phyloP scores from a whole-genome alignment of 2,113 vertebrate species.

The Glaucomys volans region DNA sequence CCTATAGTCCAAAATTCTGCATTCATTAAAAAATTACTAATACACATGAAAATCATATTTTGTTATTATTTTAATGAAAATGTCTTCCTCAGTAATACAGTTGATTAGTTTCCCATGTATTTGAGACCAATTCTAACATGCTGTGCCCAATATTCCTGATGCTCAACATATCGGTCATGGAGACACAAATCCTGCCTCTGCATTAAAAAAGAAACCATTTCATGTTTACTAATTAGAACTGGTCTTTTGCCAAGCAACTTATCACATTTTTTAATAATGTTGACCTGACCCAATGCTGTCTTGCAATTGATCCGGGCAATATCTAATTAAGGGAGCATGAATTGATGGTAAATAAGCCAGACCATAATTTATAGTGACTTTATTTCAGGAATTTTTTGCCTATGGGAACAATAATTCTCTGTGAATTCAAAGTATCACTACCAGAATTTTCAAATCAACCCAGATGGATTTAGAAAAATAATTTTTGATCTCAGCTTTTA shows the following conservation, averaged over 20 bases:
- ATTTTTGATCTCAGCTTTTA: slow-evolving; percentile 36
- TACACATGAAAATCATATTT: not conserved
- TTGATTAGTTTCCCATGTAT: not conserved
- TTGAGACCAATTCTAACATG: not conserved
- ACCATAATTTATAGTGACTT: slow-evolving; percentile 62
- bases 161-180: not conserved
- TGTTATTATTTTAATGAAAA: slow-evolving; percentile 29
- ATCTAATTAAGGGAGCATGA: slow-evolving; percentile 41
- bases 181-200: not conserved
- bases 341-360: slow-evolving; percentile 31
- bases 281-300: not conserved
- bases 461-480: slow-evolving; percentile 27
- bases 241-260: not conserved
- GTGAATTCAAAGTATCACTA: slow-evolving; percentile 13
- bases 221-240: slow-evolving; percentile 36
- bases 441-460: slow-evolving; percentile 47
- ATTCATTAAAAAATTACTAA: not conserved
- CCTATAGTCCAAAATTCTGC: not conserved
- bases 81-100: not conserved
- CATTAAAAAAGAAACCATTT: not conserved
- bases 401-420: slow-evolving; percentile 2
- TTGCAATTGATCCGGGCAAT: slow-evolving; percentile 28
- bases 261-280: slow-evolving; percentile 29
- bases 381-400: slow-evolving; percentile 60
- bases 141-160: not conserved